A percentile compares a stretch with the other conserved stretches of the same genome.
These are phyloP conservation scores for Cettia cetti DNA, from an alignment of 2,113 vertebrate species.

Conservation along the genomic window DNA sequence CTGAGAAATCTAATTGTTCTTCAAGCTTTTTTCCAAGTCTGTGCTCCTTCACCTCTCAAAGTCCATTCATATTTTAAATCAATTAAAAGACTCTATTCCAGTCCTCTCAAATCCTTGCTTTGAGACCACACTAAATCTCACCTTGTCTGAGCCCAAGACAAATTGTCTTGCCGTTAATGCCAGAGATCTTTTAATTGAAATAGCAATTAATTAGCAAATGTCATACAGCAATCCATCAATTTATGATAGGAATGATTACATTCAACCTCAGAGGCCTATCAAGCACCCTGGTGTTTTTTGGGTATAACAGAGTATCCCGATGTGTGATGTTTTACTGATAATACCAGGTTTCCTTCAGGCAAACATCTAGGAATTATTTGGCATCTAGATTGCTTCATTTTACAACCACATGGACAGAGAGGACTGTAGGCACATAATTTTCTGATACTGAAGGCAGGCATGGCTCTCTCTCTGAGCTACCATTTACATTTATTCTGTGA, in stretches of 20 bases:
- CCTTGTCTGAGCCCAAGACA: background rate
- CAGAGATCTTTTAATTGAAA: background rate
- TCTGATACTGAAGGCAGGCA: background rate
- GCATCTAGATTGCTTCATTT: background rate
- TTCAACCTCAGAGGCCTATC: background rate
- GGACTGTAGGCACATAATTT: background rate
- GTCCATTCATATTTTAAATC: background rate
- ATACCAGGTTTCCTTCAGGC: background rate
- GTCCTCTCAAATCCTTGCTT: background rate
- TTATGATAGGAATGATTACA: background rate
- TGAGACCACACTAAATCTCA: background rate
- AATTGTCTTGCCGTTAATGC: background rate
- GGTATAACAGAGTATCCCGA: background rate
- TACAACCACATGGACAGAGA: background rate
- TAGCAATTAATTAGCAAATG: background rate
- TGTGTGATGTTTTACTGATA: background rate
- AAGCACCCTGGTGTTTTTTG: background rate
- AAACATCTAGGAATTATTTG: background rate
- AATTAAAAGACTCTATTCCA: background rate
- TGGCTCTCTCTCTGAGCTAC: background rate
- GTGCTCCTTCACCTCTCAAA: background rate
- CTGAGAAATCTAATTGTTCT: background rate
- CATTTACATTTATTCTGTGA: background rate
- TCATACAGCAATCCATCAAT: background rate
- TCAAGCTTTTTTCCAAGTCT: background rate